Evolutionary conservation across 1,140 invertebrate genomes (phyloP), one percentile per base, ranked within the genome.

Genomic region (Rhyacophila brunnea): DNA sequence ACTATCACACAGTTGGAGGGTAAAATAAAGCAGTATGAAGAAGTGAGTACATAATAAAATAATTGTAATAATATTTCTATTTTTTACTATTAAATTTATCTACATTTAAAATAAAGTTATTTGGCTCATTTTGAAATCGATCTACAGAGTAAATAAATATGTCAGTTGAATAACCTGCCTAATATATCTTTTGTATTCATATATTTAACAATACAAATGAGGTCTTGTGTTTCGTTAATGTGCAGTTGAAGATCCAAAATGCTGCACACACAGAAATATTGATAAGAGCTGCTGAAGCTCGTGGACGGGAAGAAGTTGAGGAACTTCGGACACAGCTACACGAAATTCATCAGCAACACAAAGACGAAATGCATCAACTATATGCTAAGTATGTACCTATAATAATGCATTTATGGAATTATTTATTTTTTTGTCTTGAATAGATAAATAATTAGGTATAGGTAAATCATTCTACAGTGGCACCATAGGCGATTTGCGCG

Each of bases 1-100:
- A 77, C 56, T 43, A 70, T 70, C 17, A 77, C 70, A 65, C 72
- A 71, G 56, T 67, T 66, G 67, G 82, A 77, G 66, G 67, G 56
- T 67, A 78, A 83, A 54, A 64, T 81, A 46, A 67, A 67, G 32
- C 76, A 81, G 53, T 68, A 69, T 20, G 74, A 74, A 59, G 72
- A 81, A 68, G 77, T 80, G 72, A 70, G 44, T 57, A 55, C 52
- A 19, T 19, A 40, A 40, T 3, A 40, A 13, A 4, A 15, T n/a
- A n/a, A n/a, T n/a, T n/a, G n/a, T n/a, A n/a, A n/a, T n/a, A n/a
- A n/a, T n/a, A n/a, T n/a, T n/a, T n/a, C n/a, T n/a, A n/a, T n/a
- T n/a, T n/a, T n/a, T n/a, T n/a, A n/a, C n/a, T n/a, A n/a, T n/a
- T n/a, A 35, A 35, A 35, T 35, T 35, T 6, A n/a, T n/a, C n/a